Base-by-base conservation (phyloP, 2,113 vertebrate genomes). In the Callocephalon fimbriatum region DNA sequence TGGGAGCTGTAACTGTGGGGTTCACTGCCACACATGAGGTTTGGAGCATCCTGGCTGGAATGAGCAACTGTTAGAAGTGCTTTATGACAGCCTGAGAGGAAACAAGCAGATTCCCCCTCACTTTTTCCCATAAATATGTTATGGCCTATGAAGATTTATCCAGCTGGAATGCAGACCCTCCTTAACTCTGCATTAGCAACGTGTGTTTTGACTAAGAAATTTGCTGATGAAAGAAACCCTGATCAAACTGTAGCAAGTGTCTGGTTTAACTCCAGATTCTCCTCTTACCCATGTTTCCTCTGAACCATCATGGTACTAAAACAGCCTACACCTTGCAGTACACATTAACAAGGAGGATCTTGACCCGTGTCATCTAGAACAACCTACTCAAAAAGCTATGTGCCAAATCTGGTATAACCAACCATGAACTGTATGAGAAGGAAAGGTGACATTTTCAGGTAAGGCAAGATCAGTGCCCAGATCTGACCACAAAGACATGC, bases 251-350 rank as follows among this genome's bases (percentile, higher is more conserved):
- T 12, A 56, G 15, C 54, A 19, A 29, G 21, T 4, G n/a, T 4
- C 70, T 32, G 10, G 25, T 45, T 73, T 51, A 70, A 75, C 81
- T 18, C 6, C 50, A 45, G 48, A 45, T 42, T 68, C 35, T 35
- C 71, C 53, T 48, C 80, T 59, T 22, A 17, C 15, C 20, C n/a
- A 23, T 4, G 48, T 27, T 45, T 45, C 70, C 62, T 25, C 6
- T 4, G 31, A 38, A 12, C 0, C 0, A 16, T 4, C 17, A 15
- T 0, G 3, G 27, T 19, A 27, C 56, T 37, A 65, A 32, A 19
- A 14, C 40, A 72, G 50, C 11, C 15, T 19, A 10, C 1, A 2
- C 63, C n/a, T 21, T 20, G n/a, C 37, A 38, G 29, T 5, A 45
- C 40, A 54, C 9, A 4, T 21, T 14, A 29, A 32, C 25, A 42